Evolutionary conservation across 1,140 invertebrate species (phyloP), one percentile per base, ranked within the genome.

Genomic region (Latrodectus geometricus): DNA sequence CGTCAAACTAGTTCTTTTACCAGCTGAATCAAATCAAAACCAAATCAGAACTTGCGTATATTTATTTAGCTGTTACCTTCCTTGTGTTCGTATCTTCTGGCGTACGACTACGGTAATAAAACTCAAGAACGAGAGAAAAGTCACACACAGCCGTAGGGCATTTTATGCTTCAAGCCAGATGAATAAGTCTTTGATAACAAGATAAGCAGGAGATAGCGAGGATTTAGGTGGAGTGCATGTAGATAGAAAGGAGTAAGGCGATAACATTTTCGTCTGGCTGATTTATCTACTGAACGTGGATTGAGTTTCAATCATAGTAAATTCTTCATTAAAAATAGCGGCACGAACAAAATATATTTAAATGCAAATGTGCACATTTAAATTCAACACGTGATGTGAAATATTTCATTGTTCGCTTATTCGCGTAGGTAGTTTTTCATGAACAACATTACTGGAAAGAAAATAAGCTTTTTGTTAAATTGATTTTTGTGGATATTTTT

Each of bases 121-220:
- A 14, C 70, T 48, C 8, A 15, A 73, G 23, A 12, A 35, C 35
- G 35, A 35, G 35, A 35, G 35, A 73, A 49, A 73, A 48, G 14
- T 14, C 14, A 11, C 70, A 11, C 56, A 66, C 14, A 54, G 56
- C 56, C 14, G 20, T 78, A 17, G 23, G 54, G 35, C 76, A n/a
- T 78, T 66, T 65, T 78, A 65, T 78, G 54, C n/a, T 11, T 8
- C 76, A n/a, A 21, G 35, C 21, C 56, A 78, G 20, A 66, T 69
- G 77, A 80, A 69, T 80, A 80, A 69, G 66, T 80, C 77, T 79
- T 56, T 80, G 77, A 80, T 80, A 80, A 80, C 77, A 52, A 70
- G 77, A 76, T 76, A 21, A 50, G 74, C 49, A n/a, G 74, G 12
- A 54, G 74, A 54, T 56, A 69, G 61, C 35, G 35, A 65, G 1